Conservation (phyloP, 2,797 vertebrate genomes). For the Sebastes taczanowskii region DNA sequence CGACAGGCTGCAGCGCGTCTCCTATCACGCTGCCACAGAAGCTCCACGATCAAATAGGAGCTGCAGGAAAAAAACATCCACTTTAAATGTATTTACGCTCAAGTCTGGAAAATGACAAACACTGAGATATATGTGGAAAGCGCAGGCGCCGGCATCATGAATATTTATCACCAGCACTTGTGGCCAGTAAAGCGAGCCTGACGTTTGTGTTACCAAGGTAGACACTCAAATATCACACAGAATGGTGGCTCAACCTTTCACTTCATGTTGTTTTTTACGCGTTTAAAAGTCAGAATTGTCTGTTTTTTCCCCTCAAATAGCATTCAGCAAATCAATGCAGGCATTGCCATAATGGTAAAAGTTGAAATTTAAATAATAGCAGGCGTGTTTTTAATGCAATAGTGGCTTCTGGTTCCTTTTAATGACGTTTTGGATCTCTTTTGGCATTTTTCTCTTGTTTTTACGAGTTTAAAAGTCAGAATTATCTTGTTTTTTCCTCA, state of each 20-base stretch:
- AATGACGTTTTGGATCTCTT: not conserved
- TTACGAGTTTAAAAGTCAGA: slow-evolving; percentile 18
- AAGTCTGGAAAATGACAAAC: slow-evolving; percentile 69
- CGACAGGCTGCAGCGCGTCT: slow-evolving; percentile 50
- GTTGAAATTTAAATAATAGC: not conserved
- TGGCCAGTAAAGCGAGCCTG: slow-evolving; percentile 74
- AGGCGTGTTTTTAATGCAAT: not conserved
- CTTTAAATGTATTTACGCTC: slow-evolving; percentile 72
- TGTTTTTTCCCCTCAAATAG: not conserved
- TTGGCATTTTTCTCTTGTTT: not conserved
- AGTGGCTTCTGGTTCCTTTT: not conserved
- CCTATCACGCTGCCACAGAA: not conserved
- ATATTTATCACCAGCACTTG: slow-evolving; percentile 77
- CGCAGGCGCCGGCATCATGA: slow-evolving; percentile 71
- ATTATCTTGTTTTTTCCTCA: not conserved
- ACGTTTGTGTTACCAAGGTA: slow-evolving; percentile 68
- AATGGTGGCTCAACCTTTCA: not conserved
- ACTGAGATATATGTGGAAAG: slow-evolving; percentile 55
- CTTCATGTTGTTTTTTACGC: slow-evolving; percentile 13
- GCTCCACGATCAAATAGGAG: slow-evolving; percentile 56
- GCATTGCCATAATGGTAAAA: not conserved
- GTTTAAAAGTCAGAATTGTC: slow-evolving; percentile 1
- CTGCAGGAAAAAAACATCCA: slow-evolving; percentile 50
- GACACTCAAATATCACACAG: slow-evolving; percentile 48
- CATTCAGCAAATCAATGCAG: not conserved